phyloP scores from a whole-genome alignment of 1,140 invertebrate species.

The Ips typographus region DNA sequence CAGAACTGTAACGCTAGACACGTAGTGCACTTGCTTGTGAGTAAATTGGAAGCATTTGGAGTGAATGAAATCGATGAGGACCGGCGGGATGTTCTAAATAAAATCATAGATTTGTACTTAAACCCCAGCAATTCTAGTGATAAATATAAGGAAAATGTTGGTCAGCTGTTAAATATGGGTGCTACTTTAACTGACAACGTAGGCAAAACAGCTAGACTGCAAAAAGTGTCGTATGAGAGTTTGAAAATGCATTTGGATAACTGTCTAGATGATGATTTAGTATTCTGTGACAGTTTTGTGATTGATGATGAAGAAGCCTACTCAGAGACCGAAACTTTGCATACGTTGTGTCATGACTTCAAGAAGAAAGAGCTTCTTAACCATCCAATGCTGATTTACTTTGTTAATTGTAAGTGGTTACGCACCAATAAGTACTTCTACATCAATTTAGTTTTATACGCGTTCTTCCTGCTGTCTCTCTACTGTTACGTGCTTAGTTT shows the following conservation, averaged over 20 bases:
- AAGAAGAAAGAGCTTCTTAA: constrained; percentile 32
- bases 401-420: constrained; percentile 35
- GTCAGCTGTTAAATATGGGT: constrained; percentile 31
- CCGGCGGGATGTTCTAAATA: constrained; percentile 9
- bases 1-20: constrained; percentile 14
- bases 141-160: constrained; percentile 31
- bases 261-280: constrained; percentile 27
- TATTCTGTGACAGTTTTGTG: constrained; percentile 37
- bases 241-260: constrained; percentile 36
- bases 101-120: constrained; percentile 31
- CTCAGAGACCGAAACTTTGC: constrained; percentile 27
- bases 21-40: constrained; percentile 17
- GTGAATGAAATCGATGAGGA: neutral
- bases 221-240: constrained; percentile 18
- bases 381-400: constrained; percentile 36
- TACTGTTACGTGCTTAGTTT: constrained; percentile 30
- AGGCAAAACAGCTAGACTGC: neutral
- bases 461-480: constrained; percentile 27
- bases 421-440: constrained; percentile 31
- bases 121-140: constrained; percentile 7
- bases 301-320: constrained; percentile 25
- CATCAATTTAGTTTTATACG: constrained; percentile 30
- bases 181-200: constrained; percentile 14
- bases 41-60: constrained; percentile 23
- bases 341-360: constrained; percentile 21